Conservation (phyloP, 2,888 invertebrate species). For the Abrostola triplasia region DNA sequence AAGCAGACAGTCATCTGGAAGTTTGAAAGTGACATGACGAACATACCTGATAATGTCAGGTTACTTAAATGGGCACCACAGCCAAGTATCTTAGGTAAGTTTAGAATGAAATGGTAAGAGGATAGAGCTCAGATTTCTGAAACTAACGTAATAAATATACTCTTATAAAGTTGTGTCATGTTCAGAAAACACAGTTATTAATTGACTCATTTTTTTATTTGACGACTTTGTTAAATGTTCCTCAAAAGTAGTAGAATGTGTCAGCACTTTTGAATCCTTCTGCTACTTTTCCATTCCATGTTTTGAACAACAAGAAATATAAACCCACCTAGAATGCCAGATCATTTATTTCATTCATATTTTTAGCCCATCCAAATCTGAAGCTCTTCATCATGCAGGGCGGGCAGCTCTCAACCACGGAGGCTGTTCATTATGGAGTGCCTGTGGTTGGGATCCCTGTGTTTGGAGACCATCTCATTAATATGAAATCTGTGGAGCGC, state of each 20-base stretch:
- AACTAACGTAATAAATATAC: too few species aligned
- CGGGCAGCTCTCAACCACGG: slow-evolving; percentile 75
- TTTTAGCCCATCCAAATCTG: slow-evolving; percentile 72
- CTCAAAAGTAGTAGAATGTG: too few species aligned
- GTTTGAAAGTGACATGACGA: slow-evolving; percentile 68
- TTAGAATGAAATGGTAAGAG: background rate
- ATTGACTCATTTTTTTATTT: too few species aligned
- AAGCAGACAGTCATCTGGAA: slow-evolving; percentile 79
- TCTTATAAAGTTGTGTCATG: too few species aligned
- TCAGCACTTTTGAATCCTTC: too few species aligned
- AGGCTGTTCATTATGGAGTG: slow-evolving; percentile 76
- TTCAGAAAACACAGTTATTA: too few species aligned
- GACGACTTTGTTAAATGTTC: too few species aligned
- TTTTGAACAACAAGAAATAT: too few species aligned
- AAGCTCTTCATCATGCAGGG: slow-evolving; percentile 78
- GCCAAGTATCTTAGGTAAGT: slow-evolving; percentile 67
- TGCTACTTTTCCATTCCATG: too few species aligned
- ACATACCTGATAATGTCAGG: slow-evolving; percentile 70
- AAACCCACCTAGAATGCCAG: too few species aligned
- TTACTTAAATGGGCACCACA: slow-evolving; percentile 79
- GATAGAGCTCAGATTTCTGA: too few species aligned
- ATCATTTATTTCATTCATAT: too few species aligned
- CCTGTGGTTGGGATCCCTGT: slow-evolving; percentile 77
- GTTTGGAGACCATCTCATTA: slow-evolving; percentile 72
- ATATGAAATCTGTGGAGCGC: slow-evolving; percentile 66